These are phyloP conservation scores for Macrosteles quadrilineatus DNA, from an alignment of 1,140 invertebrate genomes.

Conservation along the genomic window DNA sequence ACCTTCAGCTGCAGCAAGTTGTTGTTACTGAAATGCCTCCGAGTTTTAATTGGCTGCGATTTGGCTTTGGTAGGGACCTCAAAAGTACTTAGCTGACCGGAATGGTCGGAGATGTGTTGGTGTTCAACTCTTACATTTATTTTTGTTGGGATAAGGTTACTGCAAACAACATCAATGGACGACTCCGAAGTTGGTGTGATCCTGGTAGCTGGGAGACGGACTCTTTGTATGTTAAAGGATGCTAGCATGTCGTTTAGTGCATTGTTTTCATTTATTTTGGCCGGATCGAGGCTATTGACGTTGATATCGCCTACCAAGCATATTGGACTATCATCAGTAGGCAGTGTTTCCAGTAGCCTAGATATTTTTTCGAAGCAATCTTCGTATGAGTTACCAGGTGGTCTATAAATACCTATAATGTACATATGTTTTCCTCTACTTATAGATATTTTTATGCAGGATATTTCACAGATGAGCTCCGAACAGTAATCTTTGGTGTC, in stretches of 20 bases:
- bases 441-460: not conserved
- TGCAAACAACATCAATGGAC: not conserved
- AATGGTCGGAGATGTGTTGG: too few species aligned
- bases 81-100: too few species aligned
- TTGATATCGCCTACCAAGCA: not conserved
- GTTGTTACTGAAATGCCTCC: too few species aligned
- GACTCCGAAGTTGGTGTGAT: not conserved
- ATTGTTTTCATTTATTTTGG: not conserved
- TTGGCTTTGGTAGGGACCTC: too few species aligned
- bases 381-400: not conserved
- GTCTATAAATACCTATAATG: not conserved
- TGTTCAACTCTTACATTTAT: too few species aligned
- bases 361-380: not conserved
- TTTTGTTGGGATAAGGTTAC: too few species aligned
- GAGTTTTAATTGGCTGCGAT: too few species aligned
- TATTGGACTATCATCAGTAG: not conserved
- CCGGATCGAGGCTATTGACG: not conserved
- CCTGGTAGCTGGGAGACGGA: not conserved
- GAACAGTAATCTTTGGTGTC: not conserved
- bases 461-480: not conserved
- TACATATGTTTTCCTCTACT: not conserved
- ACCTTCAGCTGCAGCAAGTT: too few species aligned
- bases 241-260: not conserved
- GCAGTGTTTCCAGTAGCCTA: not conserved
- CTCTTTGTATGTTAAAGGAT: not conserved